Percentiles rank a stretch among this genome's conserved stretches.
phyloP scores from a whole-genome alignment of 2,888 invertebrate genomes.

The Druceiella hillmani region DNA sequence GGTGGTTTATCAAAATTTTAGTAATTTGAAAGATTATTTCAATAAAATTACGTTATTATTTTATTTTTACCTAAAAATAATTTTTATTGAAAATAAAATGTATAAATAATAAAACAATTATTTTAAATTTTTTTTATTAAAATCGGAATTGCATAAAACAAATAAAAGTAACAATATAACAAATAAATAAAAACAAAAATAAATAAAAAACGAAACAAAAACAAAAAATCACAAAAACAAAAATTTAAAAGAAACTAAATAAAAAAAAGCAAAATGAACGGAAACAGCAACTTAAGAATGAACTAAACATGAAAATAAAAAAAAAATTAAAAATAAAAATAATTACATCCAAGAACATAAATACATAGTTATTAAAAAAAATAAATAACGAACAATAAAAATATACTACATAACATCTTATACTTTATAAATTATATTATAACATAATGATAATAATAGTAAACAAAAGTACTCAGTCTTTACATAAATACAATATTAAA shows the following conservation, averaged over 20 bases:
- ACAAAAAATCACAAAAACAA: constrained; percentile 9
- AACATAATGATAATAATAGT: constrained; percentile 10
- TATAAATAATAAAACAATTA: constrained; percentile 1
- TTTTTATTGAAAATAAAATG: no score
- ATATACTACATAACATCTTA: background rate
- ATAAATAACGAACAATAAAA: background rate
- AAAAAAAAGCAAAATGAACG: constrained; percentile 12
- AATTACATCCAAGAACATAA: constrained; percentile 9
- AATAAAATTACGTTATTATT: no score
- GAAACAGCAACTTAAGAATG: constrained; percentile 10
- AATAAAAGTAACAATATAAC: no score
- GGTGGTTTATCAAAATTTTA: no score
- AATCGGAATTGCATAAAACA: no score
- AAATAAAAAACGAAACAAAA: constrained; percentile 7
- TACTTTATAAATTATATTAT: constrained; percentile 3
- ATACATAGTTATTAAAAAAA: constrained; percentile 9
- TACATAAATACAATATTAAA: constrained; percentile 8
- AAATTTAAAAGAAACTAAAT: constrained; percentile 6
- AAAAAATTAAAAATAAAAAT: constrained; percentile 7
- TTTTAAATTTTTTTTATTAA: background rate
- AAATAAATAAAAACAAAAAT: constrained; percentile 2
- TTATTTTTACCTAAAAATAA: no score
- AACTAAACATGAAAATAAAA: constrained; percentile 9
- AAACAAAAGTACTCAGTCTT: constrained; percentile 8
- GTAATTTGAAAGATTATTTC: no score